Base-by-base conservation (phyloP, 2,797 vertebrate species). In the Xenopus petersii region DNA sequence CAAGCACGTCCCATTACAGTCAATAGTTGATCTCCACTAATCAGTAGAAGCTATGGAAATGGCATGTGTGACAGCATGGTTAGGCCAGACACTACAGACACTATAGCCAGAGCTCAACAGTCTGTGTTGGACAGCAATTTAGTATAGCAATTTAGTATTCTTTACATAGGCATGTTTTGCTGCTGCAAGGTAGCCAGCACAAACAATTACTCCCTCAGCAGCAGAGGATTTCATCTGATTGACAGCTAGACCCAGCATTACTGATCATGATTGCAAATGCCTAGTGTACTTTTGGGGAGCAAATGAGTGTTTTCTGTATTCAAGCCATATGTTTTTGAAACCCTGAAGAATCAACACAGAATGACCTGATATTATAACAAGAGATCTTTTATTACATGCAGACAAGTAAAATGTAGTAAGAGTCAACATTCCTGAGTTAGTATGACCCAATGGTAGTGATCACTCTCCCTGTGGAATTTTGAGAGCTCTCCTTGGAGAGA, bases 401-500 rank as follows among this genome's bases (percentile, higher is more conserved):
- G 66, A 63, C 66, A 70, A 51, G 71, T 70, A 54, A 63, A 78
- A 78, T 69, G 66, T 69, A 78, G 70, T 59, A 62, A 17, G 65
- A 73, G 66, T 26, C 59, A 64, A 58, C 64, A 60, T 69, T 78
- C 60, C 60, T 69, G 59, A 62, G 46, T 17, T 36, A 49, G 33
- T 64, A 60, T 73, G 76, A 78, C 76, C 76, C 76, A 56, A 36
- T 73, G 76, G 65, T 69, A 58, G 65, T 36, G 59, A 61, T 64
- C 48, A 49, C 71, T 73, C 60, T 63, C n/a, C 54, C 65, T 69
- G 76, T 10, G 60, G 71, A 73, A 73, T 73, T 72, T 13, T 42
- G 60, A 69, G 76, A 68, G 64, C 65, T 73, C 51, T 73, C 76
- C 76, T 77, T 77, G 54, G 76, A 78, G 76, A 73, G 76, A 73